Evolutionary conservation across 2,888 invertebrate genomes (phyloP).

Genomic region (Neria commutata): DNA sequence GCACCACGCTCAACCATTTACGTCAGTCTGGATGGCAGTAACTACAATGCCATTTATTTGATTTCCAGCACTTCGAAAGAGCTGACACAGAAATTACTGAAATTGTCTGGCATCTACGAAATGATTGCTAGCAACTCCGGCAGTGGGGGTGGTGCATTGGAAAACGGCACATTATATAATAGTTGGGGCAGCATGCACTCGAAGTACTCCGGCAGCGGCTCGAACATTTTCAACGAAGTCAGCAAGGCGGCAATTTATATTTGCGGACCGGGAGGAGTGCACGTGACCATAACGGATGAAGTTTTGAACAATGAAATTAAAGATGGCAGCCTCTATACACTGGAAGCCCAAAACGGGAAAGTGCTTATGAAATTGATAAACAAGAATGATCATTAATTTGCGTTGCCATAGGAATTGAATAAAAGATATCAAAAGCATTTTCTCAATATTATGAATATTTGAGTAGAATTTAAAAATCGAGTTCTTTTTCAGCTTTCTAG

Average conservation of each 20-base stretch:
- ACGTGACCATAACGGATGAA: slow-evolving; percentile 84
- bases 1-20: slow-evolving; percentile 84
- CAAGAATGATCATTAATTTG: slow-evolving; percentile 54
- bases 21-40: slow-evolving; percentile 72
- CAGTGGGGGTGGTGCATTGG: slow-evolving; percentile 43
- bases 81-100: slow-evolving; percentile 69
- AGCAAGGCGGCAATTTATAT: slow-evolving; percentile 71
- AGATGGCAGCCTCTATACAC: slow-evolving; percentile 75
- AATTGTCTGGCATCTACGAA: slow-evolving; percentile 65
- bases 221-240: slow-evolving; percentile 63
- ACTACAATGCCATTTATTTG: slow-evolving; percentile 83
- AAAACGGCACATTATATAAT: slow-evolving; percentile 44
- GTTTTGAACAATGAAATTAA: slow-evolving; percentile 79
- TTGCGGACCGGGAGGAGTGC: slow-evolving; percentile 83
- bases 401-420: no score
- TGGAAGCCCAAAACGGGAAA: slow-evolving; percentile 66
- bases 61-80: slow-evolving; percentile 72
- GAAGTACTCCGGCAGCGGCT: slow-evolving; percentile 61
- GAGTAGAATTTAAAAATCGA: no score
- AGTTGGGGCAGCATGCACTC: slow-evolving; percentile 56
- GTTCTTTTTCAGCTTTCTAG: no score
- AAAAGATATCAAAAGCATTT: no score
- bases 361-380: slow-evolving; percentile 63
- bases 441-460: no score
- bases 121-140: slow-evolving; percentile 44